Evolutionary conservation across 2,113 vertebrate species (phyloP), one percentile per base, ranked within the genome.

Genomic region (Solenodon paradoxus): DNA sequence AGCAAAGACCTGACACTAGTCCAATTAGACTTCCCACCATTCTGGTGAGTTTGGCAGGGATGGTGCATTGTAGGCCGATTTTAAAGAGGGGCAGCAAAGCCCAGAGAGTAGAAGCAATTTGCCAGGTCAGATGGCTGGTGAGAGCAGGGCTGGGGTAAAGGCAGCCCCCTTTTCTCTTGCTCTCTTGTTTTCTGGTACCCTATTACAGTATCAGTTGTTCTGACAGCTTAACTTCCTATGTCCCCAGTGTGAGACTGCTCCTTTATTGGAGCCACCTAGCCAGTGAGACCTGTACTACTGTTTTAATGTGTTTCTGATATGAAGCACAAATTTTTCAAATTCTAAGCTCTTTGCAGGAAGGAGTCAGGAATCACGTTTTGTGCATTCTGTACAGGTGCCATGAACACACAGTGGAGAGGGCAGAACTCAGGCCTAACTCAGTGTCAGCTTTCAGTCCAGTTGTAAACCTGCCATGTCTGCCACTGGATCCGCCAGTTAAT

Each of bases 321-420:
- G 79, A 92, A 77, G 71, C 9, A 17, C 74, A 85, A 57, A 78
- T 81, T 26, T 92, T 93, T 87, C 28, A 64, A 40, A 78, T 87
- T 90, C 79, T 89, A 74, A 89, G 53, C 38, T 68, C 81, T 92
- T 92, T 86, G 30, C 22, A 68, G 88, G 77, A 64, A 69, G 57
- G 45, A 90, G 19, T 35, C 24, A n/a, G 38, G 66, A 32, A n/a
- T 22, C 5, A 7, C 0, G 7, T 38, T 79, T 57, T 53, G 6
- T 77, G 30, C 32, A 4, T 80, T 90, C 30, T 88, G 22, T 53
- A 7, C 7, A 30, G 10, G 0, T 7, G n/a, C 5, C 6, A 49
- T 42, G 45, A 92, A 35, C 90, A 80, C 3, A 0, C 11, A 61
- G 30, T 22, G 11, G 3, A 7, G 51, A n/a, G 17, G 32, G n/a